These are phyloP conservation scores for Formicarius rufipectus DNA, from an alignment of 2,113 vertebrate species.

Conservation along the genomic window DNA sequence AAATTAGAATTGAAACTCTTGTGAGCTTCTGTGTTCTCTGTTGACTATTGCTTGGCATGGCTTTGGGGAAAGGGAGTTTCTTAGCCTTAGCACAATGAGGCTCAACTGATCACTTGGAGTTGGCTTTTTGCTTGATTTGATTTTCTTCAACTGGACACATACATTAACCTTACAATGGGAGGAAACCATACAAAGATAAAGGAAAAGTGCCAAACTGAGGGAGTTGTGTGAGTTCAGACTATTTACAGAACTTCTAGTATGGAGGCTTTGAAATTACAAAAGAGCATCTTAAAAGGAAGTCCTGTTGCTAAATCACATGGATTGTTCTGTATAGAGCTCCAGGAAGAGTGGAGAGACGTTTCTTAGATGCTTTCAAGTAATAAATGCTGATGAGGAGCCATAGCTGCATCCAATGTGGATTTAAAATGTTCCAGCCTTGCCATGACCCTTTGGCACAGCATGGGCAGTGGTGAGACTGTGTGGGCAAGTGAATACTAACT, in stretches of 20 bases:
- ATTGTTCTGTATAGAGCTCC: not conserved
- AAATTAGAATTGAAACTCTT: not conserved
- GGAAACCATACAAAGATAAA: not conserved
- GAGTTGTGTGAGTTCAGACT: not conserved
- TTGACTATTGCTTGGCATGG: fast-evolving
- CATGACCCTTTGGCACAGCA: fast-evolving
- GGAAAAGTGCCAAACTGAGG: not conserved
- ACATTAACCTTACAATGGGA: not conserved
- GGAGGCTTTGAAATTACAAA: not conserved
- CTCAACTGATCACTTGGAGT: not conserved
- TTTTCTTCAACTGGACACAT: not conserved
- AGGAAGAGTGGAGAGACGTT: not conserved
- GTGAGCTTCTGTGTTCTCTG: too few relatives aligned
- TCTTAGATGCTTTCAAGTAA: not conserved
- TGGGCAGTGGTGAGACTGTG: fast-evolving
- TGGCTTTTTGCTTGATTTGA: not conserved
- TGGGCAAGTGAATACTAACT: not conserved
- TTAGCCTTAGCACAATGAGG: not conserved
- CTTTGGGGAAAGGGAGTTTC: not conserved
- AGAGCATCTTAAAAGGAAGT: not conserved
- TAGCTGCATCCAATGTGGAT: not conserved
- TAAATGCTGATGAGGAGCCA: not conserved
- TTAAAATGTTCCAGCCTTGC: not conserved
- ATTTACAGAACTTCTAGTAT: not conserved
- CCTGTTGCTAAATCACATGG: not conserved